These are phyloP conservation scores for Pelusios castaneus DNA, from an alignment of 2,113 vertebrate genomes.

Conservation along the genomic window DNA sequence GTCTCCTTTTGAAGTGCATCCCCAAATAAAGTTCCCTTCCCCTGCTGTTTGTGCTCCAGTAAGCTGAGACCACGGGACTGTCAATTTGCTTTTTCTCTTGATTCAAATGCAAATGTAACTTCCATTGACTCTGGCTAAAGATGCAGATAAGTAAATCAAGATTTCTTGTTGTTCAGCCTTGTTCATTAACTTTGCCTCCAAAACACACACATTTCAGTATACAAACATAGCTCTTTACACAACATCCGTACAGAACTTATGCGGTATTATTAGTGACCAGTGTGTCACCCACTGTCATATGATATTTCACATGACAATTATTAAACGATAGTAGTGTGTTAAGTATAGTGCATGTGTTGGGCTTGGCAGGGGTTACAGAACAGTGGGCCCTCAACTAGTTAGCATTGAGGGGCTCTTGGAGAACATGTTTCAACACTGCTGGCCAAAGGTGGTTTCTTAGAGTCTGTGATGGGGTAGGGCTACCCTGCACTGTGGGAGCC, in stretches of 20 bases:
- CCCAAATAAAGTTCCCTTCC: too few relatives aligned
- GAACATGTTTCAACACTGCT: not conserved
- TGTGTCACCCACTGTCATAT: not conserved
- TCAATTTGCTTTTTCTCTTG: not conserved
- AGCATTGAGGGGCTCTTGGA: not conserved
- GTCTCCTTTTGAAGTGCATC: too few relatives aligned
- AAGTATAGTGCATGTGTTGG: not conserved
- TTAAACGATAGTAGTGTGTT: not conserved
- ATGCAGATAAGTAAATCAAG: not conserved
- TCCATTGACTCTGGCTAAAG: not conserved
- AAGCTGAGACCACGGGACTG: not conserved
- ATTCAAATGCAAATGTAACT: not conserved
- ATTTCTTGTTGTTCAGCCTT: not conserved
- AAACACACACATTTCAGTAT: not conserved
- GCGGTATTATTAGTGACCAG: not conserved
- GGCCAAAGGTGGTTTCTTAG: not conserved
- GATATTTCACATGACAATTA: not conserved
- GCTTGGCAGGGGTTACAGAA: not conserved
- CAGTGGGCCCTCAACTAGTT: not conserved
- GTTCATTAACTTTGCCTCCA: not conserved
- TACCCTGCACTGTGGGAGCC: too few relatives aligned
- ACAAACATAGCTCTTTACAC: not conserved
- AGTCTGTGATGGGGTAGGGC: too few relatives aligned
- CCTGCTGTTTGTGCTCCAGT: not conserved
- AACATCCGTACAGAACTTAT: not conserved